Evolutionary conservation across 2,113 vertebrate species (phyloP).

Genomic region (Toxotes chatareus): DNA sequence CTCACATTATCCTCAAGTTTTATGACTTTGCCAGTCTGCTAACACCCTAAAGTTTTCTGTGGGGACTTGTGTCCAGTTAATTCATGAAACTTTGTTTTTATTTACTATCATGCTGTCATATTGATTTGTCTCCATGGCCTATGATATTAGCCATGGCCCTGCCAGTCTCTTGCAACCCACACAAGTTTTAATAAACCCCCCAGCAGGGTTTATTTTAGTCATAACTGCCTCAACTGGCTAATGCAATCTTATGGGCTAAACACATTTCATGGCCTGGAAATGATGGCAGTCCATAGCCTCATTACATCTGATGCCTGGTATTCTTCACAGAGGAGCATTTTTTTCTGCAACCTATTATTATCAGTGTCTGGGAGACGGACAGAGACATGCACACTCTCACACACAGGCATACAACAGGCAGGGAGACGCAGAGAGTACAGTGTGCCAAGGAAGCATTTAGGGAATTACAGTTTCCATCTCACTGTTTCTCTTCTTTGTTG

Average conservation of each 20-base stretch:
- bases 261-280: constrained; percentile 21
- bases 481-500: constrained; percentile 45
- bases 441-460: constrained; percentile 59
- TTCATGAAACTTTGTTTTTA: neutral
- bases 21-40: neutral
- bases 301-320: constrained; percentile 31
- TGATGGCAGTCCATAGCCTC: constrained; percentile 27
- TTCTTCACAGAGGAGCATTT: constrained; percentile 20
- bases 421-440: neutral
- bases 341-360: constrained; percentile 38
- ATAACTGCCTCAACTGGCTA: neutral
- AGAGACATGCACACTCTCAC: constrained; percentile 19
- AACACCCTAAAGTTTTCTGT: neutral
- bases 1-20: neutral
- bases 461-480: constrained; percentile 63
- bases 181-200: constrained; percentile 23
- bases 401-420: constrained; percentile 16
- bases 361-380: constrained; percentile 45
- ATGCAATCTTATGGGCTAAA: constrained; percentile 33
- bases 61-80: neutral
- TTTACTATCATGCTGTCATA: neutral
- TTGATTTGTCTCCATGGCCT: neutral
- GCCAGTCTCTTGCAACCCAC: constrained; percentile 3
- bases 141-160: constrained; percentile 2
- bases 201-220: constrained; percentile 32